A percentile compares a stretch with the other conserved stretches of the same genome.
These are phyloP conservation scores for Yponomeuta plumbellus DNA, from an alignment of 2,888 invertebrate genomes.

Conservation along the genomic window DNA sequence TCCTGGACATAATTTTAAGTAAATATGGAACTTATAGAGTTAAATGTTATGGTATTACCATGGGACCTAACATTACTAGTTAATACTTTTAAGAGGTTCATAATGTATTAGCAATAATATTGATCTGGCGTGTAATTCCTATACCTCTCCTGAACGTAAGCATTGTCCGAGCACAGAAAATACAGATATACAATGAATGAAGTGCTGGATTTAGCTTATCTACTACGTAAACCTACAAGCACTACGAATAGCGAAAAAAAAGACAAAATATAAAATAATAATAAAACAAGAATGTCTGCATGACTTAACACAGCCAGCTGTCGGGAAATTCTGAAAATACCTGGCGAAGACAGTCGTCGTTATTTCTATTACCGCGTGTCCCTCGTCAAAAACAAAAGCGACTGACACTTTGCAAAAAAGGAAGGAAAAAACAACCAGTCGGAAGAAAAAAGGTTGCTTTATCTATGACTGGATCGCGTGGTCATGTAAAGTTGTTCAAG, in stretches of 20 bases:
- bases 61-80: no score
- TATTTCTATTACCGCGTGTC: constrained; percentile 71
- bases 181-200: no score
- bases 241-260: background rate
- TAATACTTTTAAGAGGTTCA: no score
- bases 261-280: constrained; percentile 21
- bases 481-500: constrained; percentile 67
- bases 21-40: no score
- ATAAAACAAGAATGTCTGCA: constrained; percentile 21
- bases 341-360: constrained; percentile 56
- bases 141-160: no score
- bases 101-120: no score
- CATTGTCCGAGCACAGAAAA: no score
- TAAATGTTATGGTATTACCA: no score
- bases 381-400: constrained; percentile 75
- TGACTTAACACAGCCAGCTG: constrained; percentile 46
- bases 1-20: no score
- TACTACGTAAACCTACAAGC: background rate
- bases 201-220: no score
- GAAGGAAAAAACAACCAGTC: constrained; percentile 40
- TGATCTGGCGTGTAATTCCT: no score
- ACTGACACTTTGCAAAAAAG: constrained; percentile 56
- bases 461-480: constrained; percentile 74
- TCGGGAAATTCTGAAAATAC: constrained; percentile 70
- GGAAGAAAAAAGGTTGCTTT: constrained; percentile 47